Percentiles rank a stretch among this genome's conserved stretches.
phyloP scores from a whole-genome alignment of 2,797 vertebrate genomes.

The Coendou prehensilis region DNA sequence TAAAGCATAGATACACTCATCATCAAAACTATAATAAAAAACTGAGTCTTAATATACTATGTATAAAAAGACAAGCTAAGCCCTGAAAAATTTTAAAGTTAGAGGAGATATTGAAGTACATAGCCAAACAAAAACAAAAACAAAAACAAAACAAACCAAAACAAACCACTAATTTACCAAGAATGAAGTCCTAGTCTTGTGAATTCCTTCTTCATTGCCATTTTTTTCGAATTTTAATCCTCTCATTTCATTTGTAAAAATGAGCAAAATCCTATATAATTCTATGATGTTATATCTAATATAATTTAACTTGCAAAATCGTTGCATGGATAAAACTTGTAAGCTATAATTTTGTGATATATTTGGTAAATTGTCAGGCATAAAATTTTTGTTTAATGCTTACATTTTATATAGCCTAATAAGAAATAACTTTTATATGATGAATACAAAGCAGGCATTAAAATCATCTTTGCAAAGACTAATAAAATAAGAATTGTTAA shows the following conservation, averaged over 20 bases:
- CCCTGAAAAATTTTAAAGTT: not conserved
- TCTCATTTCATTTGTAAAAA: not conserved
- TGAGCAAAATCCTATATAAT: not conserved
- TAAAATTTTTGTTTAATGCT: not conserved
- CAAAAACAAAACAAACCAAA: not conserved
- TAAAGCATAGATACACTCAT: not conserved
- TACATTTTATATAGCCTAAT: conserved; percentile 12
- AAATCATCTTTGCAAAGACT: not conserved
- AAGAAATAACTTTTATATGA: not conserved
- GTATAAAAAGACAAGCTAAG: not conserved
- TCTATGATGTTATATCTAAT: not conserved
- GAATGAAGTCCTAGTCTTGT: not conserved
- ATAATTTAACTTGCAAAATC: not conserved
- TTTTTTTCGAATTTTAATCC: not conserved
- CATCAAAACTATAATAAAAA: conserved; percentile 5
- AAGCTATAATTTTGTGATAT: not conserved
- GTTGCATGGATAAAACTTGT: not conserved
- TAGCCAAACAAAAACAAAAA: not conserved
- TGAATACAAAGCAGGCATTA: not conserved
- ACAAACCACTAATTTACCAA: not conserved
- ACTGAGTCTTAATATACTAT: not conserved
- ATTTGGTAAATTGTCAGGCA: not conserved
- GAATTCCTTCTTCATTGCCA: not conserved
- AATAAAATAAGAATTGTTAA: not conserved
- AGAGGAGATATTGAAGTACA: not conserved